These are phyloP conservation scores for Diploscapter pachys DNA, from an alignment of 1,140 invertebrate species.

Conservation along the genomic window DNA sequence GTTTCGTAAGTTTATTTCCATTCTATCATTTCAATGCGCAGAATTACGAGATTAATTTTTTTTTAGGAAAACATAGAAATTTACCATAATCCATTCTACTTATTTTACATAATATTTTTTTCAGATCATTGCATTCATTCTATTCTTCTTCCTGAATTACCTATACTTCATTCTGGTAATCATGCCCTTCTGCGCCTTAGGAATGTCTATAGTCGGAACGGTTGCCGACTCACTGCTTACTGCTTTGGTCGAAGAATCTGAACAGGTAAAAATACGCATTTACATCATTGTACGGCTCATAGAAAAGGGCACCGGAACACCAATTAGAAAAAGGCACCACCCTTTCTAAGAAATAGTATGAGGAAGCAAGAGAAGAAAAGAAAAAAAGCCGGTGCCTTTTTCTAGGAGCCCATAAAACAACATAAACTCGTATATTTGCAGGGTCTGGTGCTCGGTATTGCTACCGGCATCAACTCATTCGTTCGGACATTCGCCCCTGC, in stretches of 20 bases:
- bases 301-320: too few species aligned
- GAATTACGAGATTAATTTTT: slow-evolving; percentile 9
- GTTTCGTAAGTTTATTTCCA: slow-evolving; percentile 34
- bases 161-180: slow-evolving; percentile 36
- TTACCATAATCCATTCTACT: neutral
- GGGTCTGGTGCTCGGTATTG: slow-evolving; percentile 34
- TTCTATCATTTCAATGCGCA: neutral
- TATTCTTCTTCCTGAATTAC: slow-evolving; percentile 32
- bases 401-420: neutral
- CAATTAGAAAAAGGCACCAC: too few species aligned
- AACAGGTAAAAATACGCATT: slow-evolving; percentile 23
- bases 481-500: slow-evolving; percentile 35
- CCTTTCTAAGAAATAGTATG: too few species aligned
- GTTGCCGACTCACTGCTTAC: slow-evolving; percentile 38
- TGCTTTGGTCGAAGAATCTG: slow-evolving; percentile 32
- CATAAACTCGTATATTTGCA: slow-evolving; percentile 12
- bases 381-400: too few species aligned
- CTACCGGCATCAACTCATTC: slow-evolving; percentile 31
- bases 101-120: slow-evolving; percentile 6
- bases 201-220: slow-evolving; percentile 38
- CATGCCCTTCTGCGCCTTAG: slow-evolving; percentile 37
- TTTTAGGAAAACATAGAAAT: neutral
- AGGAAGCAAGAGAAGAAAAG: too few species aligned
- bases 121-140: slow-evolving; percentile 28
- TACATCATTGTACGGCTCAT: too few species aligned